Evolutionary conservation across 2,888 invertebrate genomes (phyloP).

Genomic region (Zeuzera pyrina): DNA sequence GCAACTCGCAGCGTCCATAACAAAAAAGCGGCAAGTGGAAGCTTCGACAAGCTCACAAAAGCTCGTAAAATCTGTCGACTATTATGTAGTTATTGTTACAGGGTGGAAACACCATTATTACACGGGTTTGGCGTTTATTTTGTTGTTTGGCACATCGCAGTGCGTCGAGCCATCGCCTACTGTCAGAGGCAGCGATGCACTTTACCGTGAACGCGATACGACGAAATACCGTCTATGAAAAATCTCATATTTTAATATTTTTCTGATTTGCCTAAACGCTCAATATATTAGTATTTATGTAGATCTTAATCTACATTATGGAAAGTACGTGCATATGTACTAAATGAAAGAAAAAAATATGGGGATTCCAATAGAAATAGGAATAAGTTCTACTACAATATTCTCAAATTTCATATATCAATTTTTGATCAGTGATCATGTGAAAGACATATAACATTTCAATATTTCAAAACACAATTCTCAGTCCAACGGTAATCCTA

Average conservation of each 20-base stretch:
- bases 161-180: conserved; percentile 21
- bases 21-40: conserved; percentile 63
- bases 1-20: conserved; percentile 49
- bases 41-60: conserved; percentile 69
- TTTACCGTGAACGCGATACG: too few relatives aligned
- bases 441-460: conserved; percentile 25
- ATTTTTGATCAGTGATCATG: not conserved
- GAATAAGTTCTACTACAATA: not conserved
- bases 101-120: conserved; percentile 73
- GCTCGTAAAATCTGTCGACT: conserved; percentile 71
- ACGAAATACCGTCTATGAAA: too few relatives aligned
- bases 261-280: too few relatives aligned
- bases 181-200: conserved; percentile 12
- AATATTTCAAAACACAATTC: conserved; percentile 47
- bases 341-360: too few relatives aligned
- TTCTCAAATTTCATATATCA: not conserved
- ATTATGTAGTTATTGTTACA: conserved; percentile 73
- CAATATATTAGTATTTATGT: too few relatives aligned
- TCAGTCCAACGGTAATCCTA: conserved; percentile 51
- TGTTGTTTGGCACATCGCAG: conserved; percentile 54
- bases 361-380: too few relatives aligned
- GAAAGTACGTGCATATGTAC: too few relatives aligned
- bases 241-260: too few relatives aligned
- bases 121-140: conserved; percentile 56
- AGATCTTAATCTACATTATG: too few relatives aligned